Evolutionary conservation across 2,888 invertebrate species (phyloP), one percentile per base, ranked within the genome.

Genomic region (Hipparchia sbordonii): DNA sequence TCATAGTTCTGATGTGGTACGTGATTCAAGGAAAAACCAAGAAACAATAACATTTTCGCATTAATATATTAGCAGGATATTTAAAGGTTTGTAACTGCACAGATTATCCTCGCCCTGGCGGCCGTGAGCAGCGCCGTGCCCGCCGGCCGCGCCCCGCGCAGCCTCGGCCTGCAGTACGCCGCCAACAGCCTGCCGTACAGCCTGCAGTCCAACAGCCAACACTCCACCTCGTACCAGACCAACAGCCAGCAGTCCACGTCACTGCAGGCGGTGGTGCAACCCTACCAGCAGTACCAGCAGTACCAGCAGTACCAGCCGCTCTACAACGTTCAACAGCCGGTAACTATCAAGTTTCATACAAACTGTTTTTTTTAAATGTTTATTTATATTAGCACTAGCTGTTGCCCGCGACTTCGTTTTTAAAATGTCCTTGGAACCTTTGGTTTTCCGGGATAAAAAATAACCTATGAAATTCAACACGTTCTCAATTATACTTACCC

Each of bases 101-200:
- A 79, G 81, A 74, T 82, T 33, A 72, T 80, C 39, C 70, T 80
- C 1, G 76, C 77, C 6, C 48, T 78, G 56, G 76, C 74, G 9
- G 77, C 77, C 8, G 66, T 75, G 23, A 76, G 72, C 10, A 72
- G 74, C 70, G 74, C 77, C 67, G 56, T 54, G 2, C 10, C 79
- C n/a, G 51, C 67, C 7, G n/a, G 52, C 6, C 82, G 82, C 12
- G 71, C 72, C 67, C 80, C 78, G 70, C 81, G 83, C 72, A 79
- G 80, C 75, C 79, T 67, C 73, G 76, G 74, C 13, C 71, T 60
- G 51, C 66, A 76, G 59, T 75, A 74, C 66, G 67, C 62, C 33
- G 57, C 75, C 66, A 63, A 56, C 45, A 45, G 57, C 56, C 67
- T 68, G 0, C 67, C 62, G 9, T 61, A 73, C 51, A 65, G 77